Evolutionary conservation across 2,888 invertebrate species (phyloP).

Genomic region (Drosophila bunnanda): DNA sequence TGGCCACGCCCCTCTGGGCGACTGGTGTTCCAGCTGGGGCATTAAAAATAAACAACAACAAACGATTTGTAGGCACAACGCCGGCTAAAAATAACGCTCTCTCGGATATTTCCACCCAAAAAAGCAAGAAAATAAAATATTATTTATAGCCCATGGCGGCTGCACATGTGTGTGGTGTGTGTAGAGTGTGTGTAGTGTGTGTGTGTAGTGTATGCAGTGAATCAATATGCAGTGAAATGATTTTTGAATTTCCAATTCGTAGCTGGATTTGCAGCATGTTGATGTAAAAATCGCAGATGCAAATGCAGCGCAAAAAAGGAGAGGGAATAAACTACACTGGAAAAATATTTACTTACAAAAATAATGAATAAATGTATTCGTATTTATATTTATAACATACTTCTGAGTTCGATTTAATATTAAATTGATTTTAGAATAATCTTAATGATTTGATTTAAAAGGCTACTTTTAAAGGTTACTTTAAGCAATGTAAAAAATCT

Average conservation of each 20-base stretch:
- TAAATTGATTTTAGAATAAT: too few relatives aligned
- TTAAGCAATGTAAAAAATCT: too few relatives aligned
- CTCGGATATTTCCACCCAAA: conserved; percentile 69
- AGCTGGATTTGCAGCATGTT: conserved; percentile 49
- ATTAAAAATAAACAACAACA: conserved; percentile 69
- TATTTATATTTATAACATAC: too few relatives aligned
- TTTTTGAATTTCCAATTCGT: conserved; percentile 47
- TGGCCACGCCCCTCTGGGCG: background rate
- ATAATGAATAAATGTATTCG: too few relatives aligned
- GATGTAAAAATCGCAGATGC: conserved; percentile 59
- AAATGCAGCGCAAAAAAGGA: conserved; percentile 19
- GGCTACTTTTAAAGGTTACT: too few relatives aligned
- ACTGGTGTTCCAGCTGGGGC: conserved; percentile 45
- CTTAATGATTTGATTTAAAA: too few relatives aligned
- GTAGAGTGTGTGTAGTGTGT: background rate
- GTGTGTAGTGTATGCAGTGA: conserved; percentile 48
- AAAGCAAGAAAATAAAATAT: conserved; percentile 73
- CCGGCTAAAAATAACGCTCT: conserved; percentile 70
- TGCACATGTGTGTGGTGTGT: background rate
- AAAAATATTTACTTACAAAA: too few relatives aligned
- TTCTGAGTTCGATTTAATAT: too few relatives aligned
- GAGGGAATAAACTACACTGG: conserved; percentile 5
- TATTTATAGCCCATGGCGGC: conserved; percentile 68
- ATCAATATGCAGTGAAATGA: conserved; percentile 60
- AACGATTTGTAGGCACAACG: conserved; percentile 71